phyloP scores from a whole-genome alignment of 2,888 invertebrate genomes.

The Agrotis segetum region DNA sequence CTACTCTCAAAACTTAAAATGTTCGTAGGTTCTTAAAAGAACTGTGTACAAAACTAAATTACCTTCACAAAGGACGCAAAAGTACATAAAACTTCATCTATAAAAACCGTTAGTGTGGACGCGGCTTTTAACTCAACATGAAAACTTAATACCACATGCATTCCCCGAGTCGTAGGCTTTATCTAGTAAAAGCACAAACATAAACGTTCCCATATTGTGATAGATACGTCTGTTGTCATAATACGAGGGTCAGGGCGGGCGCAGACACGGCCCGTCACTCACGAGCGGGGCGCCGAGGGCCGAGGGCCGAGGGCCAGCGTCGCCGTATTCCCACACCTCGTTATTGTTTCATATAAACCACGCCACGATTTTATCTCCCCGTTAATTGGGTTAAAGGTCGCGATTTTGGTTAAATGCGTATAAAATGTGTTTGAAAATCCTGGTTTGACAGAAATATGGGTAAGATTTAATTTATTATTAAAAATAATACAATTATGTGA shows the following conservation, averaged over 20 bases:
- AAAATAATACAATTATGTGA: not conserved
- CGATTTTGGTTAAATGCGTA: conserved; percentile 44
- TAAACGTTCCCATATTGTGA: conserved; percentile 53
- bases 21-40: not conserved
- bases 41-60: not conserved
- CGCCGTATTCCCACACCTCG: conserved; percentile 83
- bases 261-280: conserved; percentile 72
- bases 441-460: conserved; percentile 2
- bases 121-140: conserved; percentile 16
- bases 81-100: not conserved
- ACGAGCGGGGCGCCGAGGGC: conserved; percentile 55
- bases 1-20: not conserved
- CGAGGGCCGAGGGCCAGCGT: conserved; percentile 72
- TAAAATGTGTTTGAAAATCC: conserved; percentile 2
- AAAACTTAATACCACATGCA: conserved; percentile 25
- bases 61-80: not conserved
- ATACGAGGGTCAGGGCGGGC: conserved; percentile 60
- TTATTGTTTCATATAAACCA: conserved; percentile 81
- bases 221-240: conserved; percentile 61
- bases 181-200: conserved; percentile 55
- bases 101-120: not conserved
- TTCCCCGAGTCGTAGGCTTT: conserved; percentile 37
- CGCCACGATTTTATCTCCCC: conserved; percentile 75
- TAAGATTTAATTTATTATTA: not conserved
- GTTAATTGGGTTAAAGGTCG: conserved; percentile 69